Conservation (phyloP, 2,888 invertebrate genomes). For the Cylloceria caligata region DNA sequence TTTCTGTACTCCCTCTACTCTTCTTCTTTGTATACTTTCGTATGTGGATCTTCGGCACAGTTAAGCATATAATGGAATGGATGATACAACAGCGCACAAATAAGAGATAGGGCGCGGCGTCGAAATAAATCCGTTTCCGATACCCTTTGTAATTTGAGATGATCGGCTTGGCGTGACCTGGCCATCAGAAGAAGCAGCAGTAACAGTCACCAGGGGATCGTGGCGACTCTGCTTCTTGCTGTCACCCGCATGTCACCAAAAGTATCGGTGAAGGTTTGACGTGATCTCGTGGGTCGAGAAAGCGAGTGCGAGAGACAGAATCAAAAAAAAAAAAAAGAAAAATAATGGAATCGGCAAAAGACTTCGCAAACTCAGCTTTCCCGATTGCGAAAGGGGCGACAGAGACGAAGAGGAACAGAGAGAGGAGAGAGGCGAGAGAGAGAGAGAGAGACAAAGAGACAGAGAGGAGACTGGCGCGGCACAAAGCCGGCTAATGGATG, state of each 20-base stretch:
- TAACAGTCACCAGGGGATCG: constrained; percentile 2
- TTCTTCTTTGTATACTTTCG: too few species aligned
- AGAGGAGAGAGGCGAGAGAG: too few species aligned
- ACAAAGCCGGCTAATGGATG: constrained; percentile 84
- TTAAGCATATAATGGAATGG: constrained; percentile 25
- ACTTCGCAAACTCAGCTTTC: constrained; percentile 39
- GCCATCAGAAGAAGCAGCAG: constrained; percentile 35
- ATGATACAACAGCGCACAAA: neutral
- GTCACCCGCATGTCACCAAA: constrained; percentile 59
- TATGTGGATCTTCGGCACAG: too few species aligned
- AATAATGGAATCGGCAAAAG: constrained; percentile 7
- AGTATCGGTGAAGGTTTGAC: constrained; percentile 59
- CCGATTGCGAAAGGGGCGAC: constrained; percentile 48
- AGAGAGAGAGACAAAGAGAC: too few species aligned
- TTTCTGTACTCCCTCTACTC: too few species aligned
- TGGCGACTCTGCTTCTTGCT: constrained; percentile 18
- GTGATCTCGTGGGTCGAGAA: constrained; percentile 63
- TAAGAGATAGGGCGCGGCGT: constrained; percentile 65
- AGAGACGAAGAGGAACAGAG: constrained; percentile 19
- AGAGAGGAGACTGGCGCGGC: constrained; percentile 70
- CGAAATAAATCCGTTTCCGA: constrained; percentile 82
- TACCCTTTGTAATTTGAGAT: constrained; percentile 85
- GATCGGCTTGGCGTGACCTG: constrained; percentile 80
- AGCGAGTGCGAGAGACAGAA: constrained; percentile 20
- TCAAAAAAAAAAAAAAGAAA: constrained; percentile 20